Percentiles rank a stretch among this genome's conserved stretches.
These are phyloP conservation scores for Hedya salicella DNA, from an alignment of 2,888 invertebrate species.

Conservation along the genomic window DNA sequence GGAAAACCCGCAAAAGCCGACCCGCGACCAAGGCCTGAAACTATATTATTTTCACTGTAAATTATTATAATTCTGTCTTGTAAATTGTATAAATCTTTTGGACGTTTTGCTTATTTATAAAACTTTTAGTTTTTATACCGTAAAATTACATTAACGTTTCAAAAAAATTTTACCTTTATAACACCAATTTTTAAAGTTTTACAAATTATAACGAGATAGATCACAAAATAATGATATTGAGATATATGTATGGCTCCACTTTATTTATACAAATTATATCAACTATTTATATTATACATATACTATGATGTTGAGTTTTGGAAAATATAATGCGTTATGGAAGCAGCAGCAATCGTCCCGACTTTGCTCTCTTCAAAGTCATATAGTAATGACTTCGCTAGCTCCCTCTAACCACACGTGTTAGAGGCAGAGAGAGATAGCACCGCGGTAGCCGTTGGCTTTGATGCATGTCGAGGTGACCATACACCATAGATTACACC, in stretches of 20 bases:
- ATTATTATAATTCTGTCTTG: conserved; percentile 5
- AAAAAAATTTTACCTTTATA: conserved; percentile 34
- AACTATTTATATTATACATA: conserved; percentile 36
- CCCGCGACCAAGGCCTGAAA: background rate
- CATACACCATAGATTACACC: too few species aligned
- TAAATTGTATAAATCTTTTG: conserved; percentile 2
- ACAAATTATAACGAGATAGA: conserved; percentile 29
- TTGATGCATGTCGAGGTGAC: too few species aligned
- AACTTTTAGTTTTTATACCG: conserved; percentile 14
- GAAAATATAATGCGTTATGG: conserved; percentile 20
- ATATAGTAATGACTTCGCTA: background rate
- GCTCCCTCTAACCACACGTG: background rate
- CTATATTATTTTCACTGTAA: background rate
- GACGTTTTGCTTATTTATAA: background rate
- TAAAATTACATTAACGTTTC: conserved; percentile 1
- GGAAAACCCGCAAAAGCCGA: too few species aligned
- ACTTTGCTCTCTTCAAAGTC: background rate
- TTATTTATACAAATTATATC: conserved; percentile 38
- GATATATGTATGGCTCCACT: conserved; percentile 19
- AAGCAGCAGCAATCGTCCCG: conserved; percentile 4
- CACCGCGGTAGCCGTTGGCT: too few species aligned
- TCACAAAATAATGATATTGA: conserved; percentile 20
- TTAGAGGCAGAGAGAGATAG: background rate
- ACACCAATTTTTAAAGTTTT: conserved; percentile 41
- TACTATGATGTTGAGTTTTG: conserved; percentile 38